These are phyloP conservation scores for Nineta flava DNA, from an alignment of 2,888 invertebrate genomes.

Conservation along the genomic window DNA sequence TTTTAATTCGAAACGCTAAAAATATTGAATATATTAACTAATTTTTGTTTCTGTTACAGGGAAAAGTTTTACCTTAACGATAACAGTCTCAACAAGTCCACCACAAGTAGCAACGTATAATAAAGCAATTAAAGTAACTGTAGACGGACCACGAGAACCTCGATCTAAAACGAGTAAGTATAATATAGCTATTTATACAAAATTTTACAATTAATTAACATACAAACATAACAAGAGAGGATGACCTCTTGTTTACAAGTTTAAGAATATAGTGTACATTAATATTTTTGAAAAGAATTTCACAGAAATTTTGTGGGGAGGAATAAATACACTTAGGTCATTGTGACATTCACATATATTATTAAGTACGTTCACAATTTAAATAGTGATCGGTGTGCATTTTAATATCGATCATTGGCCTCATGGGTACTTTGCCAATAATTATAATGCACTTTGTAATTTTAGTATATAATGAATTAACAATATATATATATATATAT, in stretches of 20 bases:
- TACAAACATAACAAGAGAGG: background rate
- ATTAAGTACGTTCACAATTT: too few species aligned
- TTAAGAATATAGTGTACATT: background rate
- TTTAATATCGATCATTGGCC: too few species aligned
- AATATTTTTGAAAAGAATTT: too few species aligned
- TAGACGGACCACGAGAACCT: constrained; percentile 92
- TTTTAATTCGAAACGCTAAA: background rate
- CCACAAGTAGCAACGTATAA: constrained; percentile 93
- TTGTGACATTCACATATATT: too few species aligned
- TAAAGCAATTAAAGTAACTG: constrained; percentile 95
- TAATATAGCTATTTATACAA: constrained; percentile 4
- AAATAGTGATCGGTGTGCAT: too few species aligned
- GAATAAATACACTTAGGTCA: too few species aligned
- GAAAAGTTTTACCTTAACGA: constrained; percentile 93
- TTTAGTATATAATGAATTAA: too few species aligned
- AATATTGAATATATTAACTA: background rate
- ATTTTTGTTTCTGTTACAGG: constrained; percentile 44
- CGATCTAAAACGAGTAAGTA: constrained; percentile 83
- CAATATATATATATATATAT: too few species aligned
- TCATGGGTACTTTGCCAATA: too few species aligned
- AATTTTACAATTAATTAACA: background rate
- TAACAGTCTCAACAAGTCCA: constrained; percentile 84
- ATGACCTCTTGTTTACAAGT: background rate
- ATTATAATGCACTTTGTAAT: too few species aligned
- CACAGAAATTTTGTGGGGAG: too few species aligned